phyloP scores from a whole-genome alignment of 2,888 invertebrate genomes.

The Camptogramma bilineatum region DNA sequence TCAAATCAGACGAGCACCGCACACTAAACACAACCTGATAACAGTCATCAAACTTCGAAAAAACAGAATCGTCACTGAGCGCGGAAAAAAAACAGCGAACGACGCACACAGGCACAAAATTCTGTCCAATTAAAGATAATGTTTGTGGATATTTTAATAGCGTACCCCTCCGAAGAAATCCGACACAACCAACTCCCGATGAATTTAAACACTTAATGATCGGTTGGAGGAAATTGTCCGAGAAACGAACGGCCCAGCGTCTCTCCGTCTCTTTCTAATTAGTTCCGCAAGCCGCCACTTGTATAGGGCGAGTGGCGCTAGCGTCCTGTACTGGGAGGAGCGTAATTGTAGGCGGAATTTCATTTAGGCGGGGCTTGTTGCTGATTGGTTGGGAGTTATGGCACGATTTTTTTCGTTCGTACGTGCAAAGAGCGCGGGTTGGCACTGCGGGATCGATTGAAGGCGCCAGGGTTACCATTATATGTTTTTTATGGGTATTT shows the following conservation, averaged over 20 bases:
- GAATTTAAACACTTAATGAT: conserved; percentile 86
- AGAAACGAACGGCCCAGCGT: conserved; percentile 80
- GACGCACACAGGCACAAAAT: conserved; percentile 83
- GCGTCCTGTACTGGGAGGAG: conserved; percentile 62
- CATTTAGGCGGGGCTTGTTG: conserved; percentile 56
- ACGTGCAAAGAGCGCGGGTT: conserved; percentile 77
- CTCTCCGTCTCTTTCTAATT: conserved; percentile 73
- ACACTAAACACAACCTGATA: conserved; percentile 77
- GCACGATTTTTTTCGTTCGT: conserved; percentile 78
- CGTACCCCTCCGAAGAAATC: conserved; percentile 83
- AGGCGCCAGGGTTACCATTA: conserved; percentile 80
- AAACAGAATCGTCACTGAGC: conserved; percentile 77
- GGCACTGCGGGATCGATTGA: conserved; percentile 80
- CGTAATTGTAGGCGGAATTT: conserved; percentile 61
- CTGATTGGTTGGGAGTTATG: conserved; percentile 65
- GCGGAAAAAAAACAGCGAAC: conserved; percentile 68
- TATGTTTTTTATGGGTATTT: conserved; percentile 84
- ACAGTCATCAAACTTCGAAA: conserved; percentile 81
- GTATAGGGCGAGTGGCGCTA: conserved; percentile 74
- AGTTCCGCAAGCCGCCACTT: conserved; percentile 70
- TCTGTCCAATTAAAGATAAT: conserved; percentile 85
- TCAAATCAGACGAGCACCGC: conserved; percentile 72
- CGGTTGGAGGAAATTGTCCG: conserved; percentile 85
- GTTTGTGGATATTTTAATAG: conserved; percentile 86
- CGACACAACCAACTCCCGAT: conserved; percentile 85